Conservation (phyloP, 2,113 vertebrate genomes). For the Eurystomus gularis region DNA sequence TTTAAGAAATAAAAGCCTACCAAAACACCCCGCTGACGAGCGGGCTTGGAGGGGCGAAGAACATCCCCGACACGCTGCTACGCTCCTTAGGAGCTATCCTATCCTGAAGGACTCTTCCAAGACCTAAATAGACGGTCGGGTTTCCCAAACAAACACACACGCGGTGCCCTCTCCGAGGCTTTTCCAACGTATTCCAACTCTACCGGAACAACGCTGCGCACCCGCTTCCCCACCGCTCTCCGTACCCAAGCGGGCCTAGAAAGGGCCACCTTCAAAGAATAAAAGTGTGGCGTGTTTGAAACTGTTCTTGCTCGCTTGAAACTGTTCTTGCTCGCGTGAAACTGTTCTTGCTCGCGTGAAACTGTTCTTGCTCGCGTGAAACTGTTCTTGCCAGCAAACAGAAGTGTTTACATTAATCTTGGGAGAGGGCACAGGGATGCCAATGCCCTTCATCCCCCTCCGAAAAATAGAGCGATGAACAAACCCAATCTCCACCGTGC, state of each 20-base stretch:
- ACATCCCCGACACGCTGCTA: not conserved
- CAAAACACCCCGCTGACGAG: not conserved
- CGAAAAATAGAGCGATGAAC: not conserved
- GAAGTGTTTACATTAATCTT: not conserved
- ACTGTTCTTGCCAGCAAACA: not conserved
- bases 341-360: not conserved
- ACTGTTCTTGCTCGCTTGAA: not conserved
- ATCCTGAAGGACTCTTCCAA: not conserved
- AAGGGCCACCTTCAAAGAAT: not conserved
- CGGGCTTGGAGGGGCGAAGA: not conserved
- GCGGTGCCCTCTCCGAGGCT: accelerated
- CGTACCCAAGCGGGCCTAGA: accelerated
- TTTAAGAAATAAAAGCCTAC: not conserved
- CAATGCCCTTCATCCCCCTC: not conserved
- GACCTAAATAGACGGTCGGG: not conserved
- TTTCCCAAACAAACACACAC: not conserved
- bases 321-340: not conserved
- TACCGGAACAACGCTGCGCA: accelerated
- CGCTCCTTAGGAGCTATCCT: not conserved
- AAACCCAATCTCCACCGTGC: accelerated
- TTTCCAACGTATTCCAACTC: too few relatives aligned
- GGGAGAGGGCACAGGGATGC: not conserved
- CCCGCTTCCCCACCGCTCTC: not conserved
- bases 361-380: not conserved
- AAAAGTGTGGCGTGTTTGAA: too few relatives aligned